phyloP scores from a whole-genome alignment of 2,113 vertebrate species.

The Notiomystis cincta region DNA sequence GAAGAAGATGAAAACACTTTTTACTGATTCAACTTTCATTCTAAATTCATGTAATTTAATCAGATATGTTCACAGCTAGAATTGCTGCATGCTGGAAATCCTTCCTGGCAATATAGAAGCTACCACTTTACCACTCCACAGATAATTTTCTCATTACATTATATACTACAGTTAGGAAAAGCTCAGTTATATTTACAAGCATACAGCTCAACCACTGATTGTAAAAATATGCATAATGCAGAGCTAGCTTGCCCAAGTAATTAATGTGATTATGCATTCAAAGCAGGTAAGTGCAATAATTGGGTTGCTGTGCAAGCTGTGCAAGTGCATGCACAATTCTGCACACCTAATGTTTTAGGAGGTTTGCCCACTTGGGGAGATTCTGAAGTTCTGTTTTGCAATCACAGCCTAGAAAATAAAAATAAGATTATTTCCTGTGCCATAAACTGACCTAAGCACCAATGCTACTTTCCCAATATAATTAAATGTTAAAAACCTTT shows the following conservation, averaged over 20 bases:
- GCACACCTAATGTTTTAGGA: conserved; percentile 36
- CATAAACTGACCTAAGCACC: conserved; percentile 14
- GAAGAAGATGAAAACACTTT: conserved; percentile 45
- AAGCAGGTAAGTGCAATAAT: conserved; percentile 50
- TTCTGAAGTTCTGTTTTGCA: not conserved
- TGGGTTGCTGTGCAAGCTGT: conserved; percentile 18
- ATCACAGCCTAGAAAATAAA: not conserved
- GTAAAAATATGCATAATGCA: conserved; percentile 52
- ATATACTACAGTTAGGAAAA: conserved; percentile 37
- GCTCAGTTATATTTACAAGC: conserved; percentile 52
- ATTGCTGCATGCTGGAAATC: conserved; percentile 56
- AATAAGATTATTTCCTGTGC: not conserved
- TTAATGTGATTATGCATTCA: conserved; percentile 48
- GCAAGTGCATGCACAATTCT: conserved; percentile 36
- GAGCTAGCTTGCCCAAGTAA: conserved; percentile 33
- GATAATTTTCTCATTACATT: conserved; percentile 65
- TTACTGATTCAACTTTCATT: conserved; percentile 55
- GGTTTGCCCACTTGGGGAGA: not conserved
- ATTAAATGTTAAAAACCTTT: conserved; percentile 67
- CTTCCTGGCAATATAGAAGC: conserved; percentile 53
- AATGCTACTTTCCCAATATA: conserved; percentile 11
- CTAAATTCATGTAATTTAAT: conserved; percentile 66
- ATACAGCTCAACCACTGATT: conserved; percentile 16
- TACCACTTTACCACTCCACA: conserved; percentile 51
- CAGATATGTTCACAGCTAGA: conserved; percentile 61